Base-by-base conservation (phyloP, 2,113 vertebrate species). In the Urocitellus parryii region DNA sequence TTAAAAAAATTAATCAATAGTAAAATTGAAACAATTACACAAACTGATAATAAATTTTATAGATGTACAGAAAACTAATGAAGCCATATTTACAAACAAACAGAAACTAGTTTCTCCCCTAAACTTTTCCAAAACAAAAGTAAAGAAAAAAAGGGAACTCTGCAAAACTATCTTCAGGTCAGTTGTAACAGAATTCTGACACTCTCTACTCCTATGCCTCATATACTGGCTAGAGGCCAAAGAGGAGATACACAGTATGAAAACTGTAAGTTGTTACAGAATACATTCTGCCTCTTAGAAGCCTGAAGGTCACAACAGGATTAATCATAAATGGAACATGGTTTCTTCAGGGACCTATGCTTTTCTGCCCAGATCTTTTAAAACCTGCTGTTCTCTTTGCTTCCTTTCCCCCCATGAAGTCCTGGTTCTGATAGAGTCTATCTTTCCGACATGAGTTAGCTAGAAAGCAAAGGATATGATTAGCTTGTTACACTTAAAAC, bases 71-170 rank as follows among this genome's bases (percentile, higher is more conserved):
- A 78, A 94, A 91, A 85, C 10, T 25, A 61, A 82, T 4, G 29
- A 70, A 63, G 42, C 34, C n/a, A 72, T 42, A 83, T 53, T 73
- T 51, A 93, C 61, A 94, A 93, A 18, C 25, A 83, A 93, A 74
- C 18, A 84, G 37, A 79, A 85, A 89, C n/a, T 48, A 63, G 25
- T 61, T 92, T 97, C 42, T 65, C 78, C 51, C 13, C 42, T 24
- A 90, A 68, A 51, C 32, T 84, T 79, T 88, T 29, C 27, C n/a
- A 77, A 73, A 82, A 39, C 16, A 81, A n/a, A 82, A 87, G n/a
- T 6, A 18, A 63, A 79, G 63, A 83, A 45, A 24, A 56, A 92
- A 42, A 32, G 27, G 58, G 32, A 20, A 22, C 25, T 83, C 37
- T 63, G 81, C 0, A 77, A 85, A 95, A 70, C 12, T 13, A 56